These are phyloP conservation scores for Cephus pulcher DNA, from an alignment of 2,888 invertebrate species.

Conservation along the genomic window DNA sequence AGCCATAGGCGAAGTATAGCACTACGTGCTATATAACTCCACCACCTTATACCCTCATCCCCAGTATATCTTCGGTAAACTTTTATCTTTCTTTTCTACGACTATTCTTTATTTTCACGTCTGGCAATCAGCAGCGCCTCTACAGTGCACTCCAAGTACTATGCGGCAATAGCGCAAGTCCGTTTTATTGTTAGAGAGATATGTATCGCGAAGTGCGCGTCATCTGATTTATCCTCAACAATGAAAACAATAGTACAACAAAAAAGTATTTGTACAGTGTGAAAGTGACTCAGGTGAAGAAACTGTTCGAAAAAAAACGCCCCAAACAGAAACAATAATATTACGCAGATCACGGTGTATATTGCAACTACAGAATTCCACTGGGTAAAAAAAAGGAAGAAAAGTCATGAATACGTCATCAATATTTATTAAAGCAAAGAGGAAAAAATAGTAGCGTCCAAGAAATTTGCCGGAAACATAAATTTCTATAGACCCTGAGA, in stretches of 20 bases:
- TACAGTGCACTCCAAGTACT: background rate
- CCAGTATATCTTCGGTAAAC: background rate
- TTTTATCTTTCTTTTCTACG: background rate
- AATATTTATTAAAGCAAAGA: background rate
- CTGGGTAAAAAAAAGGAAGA: background rate
- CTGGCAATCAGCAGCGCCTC: background rate
- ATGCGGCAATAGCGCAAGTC: background rate
- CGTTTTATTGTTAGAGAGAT: background rate
- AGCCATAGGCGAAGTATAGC: background rate
- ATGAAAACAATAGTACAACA: background rate
- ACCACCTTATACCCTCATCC: background rate
- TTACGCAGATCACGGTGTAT: too few species aligned
- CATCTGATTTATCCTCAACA: background rate
- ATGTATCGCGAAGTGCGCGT: background rate
- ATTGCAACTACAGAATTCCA: too few species aligned
- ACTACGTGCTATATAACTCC: background rate
- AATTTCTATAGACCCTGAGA: background rate
- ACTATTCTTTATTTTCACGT: background rate
- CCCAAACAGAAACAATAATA: too few species aligned
- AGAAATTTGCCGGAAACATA: background rate
- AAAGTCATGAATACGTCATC: background rate
- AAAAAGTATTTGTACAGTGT: too few species aligned
- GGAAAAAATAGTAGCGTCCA: background rate
- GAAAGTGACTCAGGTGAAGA: too few species aligned
- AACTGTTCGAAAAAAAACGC: fast-evolving